Conservation (phyloP, 2,113 vertebrate genomes). For the Neolamprologus modestus region DNA sequence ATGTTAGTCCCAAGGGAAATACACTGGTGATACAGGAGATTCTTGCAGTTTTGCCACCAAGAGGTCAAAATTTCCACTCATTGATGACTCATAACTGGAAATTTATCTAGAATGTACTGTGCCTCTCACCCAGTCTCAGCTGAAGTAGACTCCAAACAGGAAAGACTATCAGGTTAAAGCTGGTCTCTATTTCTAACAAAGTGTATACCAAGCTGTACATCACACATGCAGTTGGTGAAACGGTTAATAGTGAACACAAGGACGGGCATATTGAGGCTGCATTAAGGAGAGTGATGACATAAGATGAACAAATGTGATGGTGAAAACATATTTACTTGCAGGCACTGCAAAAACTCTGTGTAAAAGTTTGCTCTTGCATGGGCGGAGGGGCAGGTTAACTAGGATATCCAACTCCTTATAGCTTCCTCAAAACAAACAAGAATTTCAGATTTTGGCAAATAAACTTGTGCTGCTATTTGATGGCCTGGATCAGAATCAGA, state of each 20-base stretch:
- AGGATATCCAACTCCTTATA: not conserved
- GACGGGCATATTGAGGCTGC: not conserved
- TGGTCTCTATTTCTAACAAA: not conserved
- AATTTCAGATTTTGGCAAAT: not conserved
- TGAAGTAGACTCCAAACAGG: not conserved
- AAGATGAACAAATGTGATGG: not conserved
- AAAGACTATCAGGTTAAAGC: not conserved
- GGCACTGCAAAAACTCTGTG: not conserved
- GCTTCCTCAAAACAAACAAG: not conserved
- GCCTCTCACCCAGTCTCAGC: not conserved
- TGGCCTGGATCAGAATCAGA: not conserved
- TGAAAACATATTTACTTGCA: slow-evolving; percentile 2
- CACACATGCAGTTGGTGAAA: not conserved
- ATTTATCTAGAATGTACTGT: not conserved
- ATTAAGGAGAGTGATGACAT: not conserved
- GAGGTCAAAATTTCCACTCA: not conserved
- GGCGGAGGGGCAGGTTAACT: not conserved
- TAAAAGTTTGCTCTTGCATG: slow-evolving; percentile 4
- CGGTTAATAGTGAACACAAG: not conserved
- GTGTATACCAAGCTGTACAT: slow-evolving; percentile 2
- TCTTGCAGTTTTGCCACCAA: not conserved
- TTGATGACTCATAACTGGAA: not conserved
- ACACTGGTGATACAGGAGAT: not conserved
- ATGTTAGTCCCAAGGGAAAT: not conserved
- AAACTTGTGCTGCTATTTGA: not conserved